phyloP scores from a whole-genome alignment of 2,888 invertebrate species.

The Lasioglossum malachurum region DNA sequence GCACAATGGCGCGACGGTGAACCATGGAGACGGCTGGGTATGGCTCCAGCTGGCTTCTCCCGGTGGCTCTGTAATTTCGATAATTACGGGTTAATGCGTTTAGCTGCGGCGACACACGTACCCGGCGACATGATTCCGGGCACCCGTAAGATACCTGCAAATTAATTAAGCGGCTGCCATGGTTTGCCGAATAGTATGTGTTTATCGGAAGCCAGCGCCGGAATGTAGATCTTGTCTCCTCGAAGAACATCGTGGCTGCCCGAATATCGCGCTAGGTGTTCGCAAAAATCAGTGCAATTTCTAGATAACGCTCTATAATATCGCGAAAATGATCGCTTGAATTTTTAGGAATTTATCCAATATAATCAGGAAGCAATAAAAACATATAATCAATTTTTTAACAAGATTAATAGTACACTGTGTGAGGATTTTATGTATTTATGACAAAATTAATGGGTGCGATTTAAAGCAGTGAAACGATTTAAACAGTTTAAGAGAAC shows the following conservation, averaged over 20 bases:
- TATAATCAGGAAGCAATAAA: too few relatives aligned
- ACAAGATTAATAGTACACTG: neutral
- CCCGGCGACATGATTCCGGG: slow-evolving; percentile 70
- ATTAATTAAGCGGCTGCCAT: slow-evolving; percentile 76
- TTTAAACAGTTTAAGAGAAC: neutral
- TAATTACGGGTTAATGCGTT: slow-evolving; percentile 80
- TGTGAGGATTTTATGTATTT: too few relatives aligned
- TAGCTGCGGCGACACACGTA: slow-evolving; percentile 74
- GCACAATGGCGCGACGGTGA: slow-evolving; percentile 54
- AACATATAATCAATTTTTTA: neutral
- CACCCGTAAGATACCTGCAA: slow-evolving; percentile 76
- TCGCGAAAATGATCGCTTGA: neutral
- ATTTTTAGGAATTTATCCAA: neutral
- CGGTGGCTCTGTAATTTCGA: slow-evolving; percentile 78
- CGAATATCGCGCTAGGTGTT: neutral
- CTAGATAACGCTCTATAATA: neutral
- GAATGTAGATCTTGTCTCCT: slow-evolving; percentile 55
- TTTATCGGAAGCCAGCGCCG: slow-evolving; percentile 44
- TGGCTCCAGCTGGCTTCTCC: slow-evolving; percentile 60
- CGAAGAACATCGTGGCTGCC: slow-evolving; percentile 45
- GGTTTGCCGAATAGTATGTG: slow-evolving; percentile 58
- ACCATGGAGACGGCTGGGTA: slow-evolving; percentile 57
- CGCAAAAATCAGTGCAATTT: neutral
- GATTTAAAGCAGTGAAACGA: neutral
- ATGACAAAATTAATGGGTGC: too few relatives aligned